Base-by-base conservation (phyloP, 2,888 invertebrate genomes). In the Pyrrhosoma nymphula region DNA sequence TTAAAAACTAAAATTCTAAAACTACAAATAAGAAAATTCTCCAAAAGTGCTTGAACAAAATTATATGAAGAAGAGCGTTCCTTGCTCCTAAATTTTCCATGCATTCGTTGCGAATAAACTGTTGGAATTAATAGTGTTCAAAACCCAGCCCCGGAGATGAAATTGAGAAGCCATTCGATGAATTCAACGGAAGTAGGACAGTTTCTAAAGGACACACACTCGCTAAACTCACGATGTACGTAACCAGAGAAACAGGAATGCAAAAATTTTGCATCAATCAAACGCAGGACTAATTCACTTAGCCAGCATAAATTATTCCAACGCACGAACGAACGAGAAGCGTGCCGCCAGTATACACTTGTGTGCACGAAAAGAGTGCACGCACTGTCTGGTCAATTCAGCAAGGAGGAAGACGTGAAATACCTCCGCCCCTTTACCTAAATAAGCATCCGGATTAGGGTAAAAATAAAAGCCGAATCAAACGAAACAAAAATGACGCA, bases 401-500 rank as follows among this genome's bases (percentile, higher is more conserved):
- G 35, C 35, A 35, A 35, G 16, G 18, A 60, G 60, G 60, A 60
- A 82, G 35, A 69, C 69, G 35, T 3, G 82, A 35, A 18, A 12
- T 14, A 20, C 1, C 16, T 16, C 82, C 35, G 2, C 35, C 35
- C 82, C 18, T 82, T 30, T 35, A 35, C 30, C 82, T 35, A 35
- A 82, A 82, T 69, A 69, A 69, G 69, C 23, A 69, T 47, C 82
- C 82, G 82, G 82, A 47, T 47, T 2, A 30, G 82, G 60, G 16
- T 1, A 20, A 35, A 82, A 82, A 82, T 82, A 35, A 60, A 30
- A 69, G 69, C 35, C 82, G 82, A 82, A 82, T 35, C 35, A 82
- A 82, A 82, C 82, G 82, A 82, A 82, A 20, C 60, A 60, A 35
- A 82, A 82, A 82, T 35, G 82, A 82, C 35, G 82, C 30, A 82